These are phyloP conservation scores for Heterodera schachtii DNA, from an alignment of 1,140 invertebrate species.

Conservation along the genomic window DNA sequence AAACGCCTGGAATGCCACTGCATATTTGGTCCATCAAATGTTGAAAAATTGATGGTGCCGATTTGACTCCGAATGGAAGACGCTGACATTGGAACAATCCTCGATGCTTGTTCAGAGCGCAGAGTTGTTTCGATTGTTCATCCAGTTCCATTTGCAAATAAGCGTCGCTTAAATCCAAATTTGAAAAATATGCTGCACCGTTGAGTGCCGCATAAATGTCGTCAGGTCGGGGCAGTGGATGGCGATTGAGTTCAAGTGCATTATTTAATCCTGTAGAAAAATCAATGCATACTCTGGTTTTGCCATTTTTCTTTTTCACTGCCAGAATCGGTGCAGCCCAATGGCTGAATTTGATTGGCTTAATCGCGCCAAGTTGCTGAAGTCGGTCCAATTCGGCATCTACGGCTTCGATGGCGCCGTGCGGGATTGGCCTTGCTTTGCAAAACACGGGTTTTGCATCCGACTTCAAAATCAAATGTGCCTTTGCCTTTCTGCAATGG, in stretches of 20 bases:
- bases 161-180: no score
- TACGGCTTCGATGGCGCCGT: no score
- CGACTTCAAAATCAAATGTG: no score
- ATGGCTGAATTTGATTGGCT: slow-evolving; percentile 52
- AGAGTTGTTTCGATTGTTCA: slow-evolving; percentile 40
- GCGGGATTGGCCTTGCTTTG: slow-evolving; percentile 31
- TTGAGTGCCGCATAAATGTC: slow-evolving; percentile 33
- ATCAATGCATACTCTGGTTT: slow-evolving; percentile 64
- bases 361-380: slow-evolving; percentile 33
- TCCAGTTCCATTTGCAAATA: slow-evolving; percentile 19
- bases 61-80: slow-evolving; percentile 68
- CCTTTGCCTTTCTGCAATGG: no score
- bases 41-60: slow-evolving; percentile 67
- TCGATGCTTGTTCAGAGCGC: slow-evolving; percentile 31
- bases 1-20: slow-evolving; percentile 38
- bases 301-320: slow-evolving; percentile 46
- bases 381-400: neutral
- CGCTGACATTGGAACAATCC: slow-evolving; percentile 29
- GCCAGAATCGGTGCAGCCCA: no score
- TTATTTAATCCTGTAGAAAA: slow-evolving; percentile 56
- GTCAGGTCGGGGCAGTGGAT: slow-evolving; percentile 49
- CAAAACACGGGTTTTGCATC: neutral
- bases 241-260: neutral
- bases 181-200: no score
- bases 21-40: slow-evolving; percentile 66